A percentile compares a stretch with the other conserved stretches of the same genome.
Evolutionary conservation across 2,113 vertebrate species (phyloP).

Genomic region (Amia ocellicauda): DNA sequence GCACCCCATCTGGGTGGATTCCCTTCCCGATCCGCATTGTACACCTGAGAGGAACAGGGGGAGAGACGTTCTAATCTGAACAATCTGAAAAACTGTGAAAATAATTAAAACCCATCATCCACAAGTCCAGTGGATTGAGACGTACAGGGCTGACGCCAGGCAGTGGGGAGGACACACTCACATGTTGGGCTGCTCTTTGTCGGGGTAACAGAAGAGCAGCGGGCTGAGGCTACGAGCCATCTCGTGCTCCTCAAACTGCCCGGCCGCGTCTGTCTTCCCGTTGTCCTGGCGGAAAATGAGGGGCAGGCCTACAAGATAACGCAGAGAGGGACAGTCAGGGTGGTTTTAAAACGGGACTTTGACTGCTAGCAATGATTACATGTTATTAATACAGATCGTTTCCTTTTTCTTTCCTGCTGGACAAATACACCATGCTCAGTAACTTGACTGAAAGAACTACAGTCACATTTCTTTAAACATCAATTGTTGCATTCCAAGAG

Average conservation of each 20-base stretch:
- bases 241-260: constrained; percentile 96
- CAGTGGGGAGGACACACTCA: constrained; percentile 58
- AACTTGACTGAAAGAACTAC: too few species aligned
- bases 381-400: too few species aligned
- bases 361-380: too few species aligned
- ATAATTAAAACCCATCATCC: neutral
- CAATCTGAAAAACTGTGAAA: neutral
- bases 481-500: too few species aligned
- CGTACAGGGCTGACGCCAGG: too few species aligned
- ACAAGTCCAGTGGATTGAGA: neutral
- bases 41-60: constrained; percentile 67
- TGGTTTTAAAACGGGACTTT: too few species aligned
- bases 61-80: constrained; percentile 22
- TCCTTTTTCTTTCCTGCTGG: too few species aligned
- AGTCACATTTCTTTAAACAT: too few species aligned
- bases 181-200: constrained; percentile 95
- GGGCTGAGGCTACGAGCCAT: constrained; percentile 93
- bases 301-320: constrained; percentile 74
- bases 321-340: constrained; percentile 20
- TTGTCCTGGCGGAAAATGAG: constrained; percentile 98
- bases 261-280: constrained; percentile 82
- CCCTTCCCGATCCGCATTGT: constrained; percentile 95
- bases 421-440: too few species aligned
- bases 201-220: constrained; percentile 89
- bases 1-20: constrained; percentile 89